Evolutionary conservation across 2,888 invertebrate species (phyloP).

Genomic region (Apamea monoglypha): DNA sequence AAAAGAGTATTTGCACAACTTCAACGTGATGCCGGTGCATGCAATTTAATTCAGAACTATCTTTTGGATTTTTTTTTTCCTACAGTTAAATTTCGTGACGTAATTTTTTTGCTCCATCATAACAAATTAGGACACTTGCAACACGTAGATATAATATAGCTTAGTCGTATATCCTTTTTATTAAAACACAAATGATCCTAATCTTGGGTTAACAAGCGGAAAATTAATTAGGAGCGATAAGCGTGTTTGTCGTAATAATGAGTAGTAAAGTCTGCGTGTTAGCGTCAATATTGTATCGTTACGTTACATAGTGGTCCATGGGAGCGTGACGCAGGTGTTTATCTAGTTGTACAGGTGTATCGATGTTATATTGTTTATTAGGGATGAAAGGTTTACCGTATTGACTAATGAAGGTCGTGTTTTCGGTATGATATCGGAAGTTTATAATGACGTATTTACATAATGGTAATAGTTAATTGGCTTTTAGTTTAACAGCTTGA

Average conservation of each 20-base stretch:
- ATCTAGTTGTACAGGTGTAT: conserved; percentile 50
- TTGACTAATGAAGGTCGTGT: conserved; percentile 35
- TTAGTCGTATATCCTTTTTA: conserved; percentile 68
- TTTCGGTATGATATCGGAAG: neutral
- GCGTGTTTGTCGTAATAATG: conserved; percentile 78
- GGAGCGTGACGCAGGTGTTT: conserved; percentile 67
- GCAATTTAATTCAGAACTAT: neutral
- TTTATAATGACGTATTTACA: neutral
- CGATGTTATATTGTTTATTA: conserved; percentile 24
- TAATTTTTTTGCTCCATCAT: conserved; percentile 22
- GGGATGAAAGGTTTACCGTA: conserved; percentile 45
- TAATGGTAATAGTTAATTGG: neutral
- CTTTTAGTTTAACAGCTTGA: neutral
- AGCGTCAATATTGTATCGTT: conserved; percentile 74
- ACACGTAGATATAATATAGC: conserved; percentile 50
- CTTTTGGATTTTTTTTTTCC: neutral
- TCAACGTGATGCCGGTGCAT: neutral
- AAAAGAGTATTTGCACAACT: conserved; percentile 4
- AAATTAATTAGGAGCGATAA: conserved; percentile 81
- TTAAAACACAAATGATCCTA: conserved; percentile 75
- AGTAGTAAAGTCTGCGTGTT: conserved; percentile 74
- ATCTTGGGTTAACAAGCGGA: conserved; percentile 74
- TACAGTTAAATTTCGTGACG: conserved; percentile 1
- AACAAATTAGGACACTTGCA: conserved; percentile 21
- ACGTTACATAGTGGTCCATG: conserved; percentile 58